phyloP scores from a whole-genome alignment of 2,888 invertebrate species.

The Trisateles emortualis region DNA sequence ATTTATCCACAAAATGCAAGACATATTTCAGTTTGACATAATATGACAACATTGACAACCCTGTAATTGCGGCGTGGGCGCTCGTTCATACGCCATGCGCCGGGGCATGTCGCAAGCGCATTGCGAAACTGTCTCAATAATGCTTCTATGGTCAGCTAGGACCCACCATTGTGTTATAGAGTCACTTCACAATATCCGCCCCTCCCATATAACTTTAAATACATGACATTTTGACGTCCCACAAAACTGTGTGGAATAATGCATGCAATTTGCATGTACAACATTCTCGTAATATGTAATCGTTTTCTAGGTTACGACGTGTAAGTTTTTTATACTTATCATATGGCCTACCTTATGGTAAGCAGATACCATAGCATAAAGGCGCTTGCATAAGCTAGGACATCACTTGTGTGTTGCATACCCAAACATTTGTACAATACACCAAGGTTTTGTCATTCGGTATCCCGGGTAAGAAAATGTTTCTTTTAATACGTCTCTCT shows the following conservation, averaged over 20 bases:
- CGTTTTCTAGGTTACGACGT: conserved; percentile 6
- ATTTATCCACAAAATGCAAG: conserved; percentile 10
- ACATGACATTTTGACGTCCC: neutral
- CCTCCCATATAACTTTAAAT: conserved; percentile 10
- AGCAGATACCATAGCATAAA: no score
- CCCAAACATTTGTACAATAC: no score
- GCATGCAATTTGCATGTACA: conserved; percentile 12
- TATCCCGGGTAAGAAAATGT: no score
- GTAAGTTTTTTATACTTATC: conserved; percentile 4
- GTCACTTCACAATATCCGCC: conserved; percentile 39
- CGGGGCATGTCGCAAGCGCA: conserved; percentile 55
- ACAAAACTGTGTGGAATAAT: neutral
- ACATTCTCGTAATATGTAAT: conserved; percentile 8
- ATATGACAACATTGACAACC: no score
- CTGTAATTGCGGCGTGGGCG: conserved; percentile 41
- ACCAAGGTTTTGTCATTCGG: no score
- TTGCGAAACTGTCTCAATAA: conserved; percentile 67
- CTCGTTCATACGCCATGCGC: conserved; percentile 49
- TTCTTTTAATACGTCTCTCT: no score
- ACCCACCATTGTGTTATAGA: conserved; percentile 63
- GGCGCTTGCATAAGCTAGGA: no score
- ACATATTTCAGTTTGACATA: conserved; percentile 26
- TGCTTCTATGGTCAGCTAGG: conserved; percentile 63
- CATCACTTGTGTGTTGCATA: no score
- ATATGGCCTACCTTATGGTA: no score